phyloP scores from a whole-genome alignment of 2,797 vertebrate genomes.

The Avahi laniger region DNA sequence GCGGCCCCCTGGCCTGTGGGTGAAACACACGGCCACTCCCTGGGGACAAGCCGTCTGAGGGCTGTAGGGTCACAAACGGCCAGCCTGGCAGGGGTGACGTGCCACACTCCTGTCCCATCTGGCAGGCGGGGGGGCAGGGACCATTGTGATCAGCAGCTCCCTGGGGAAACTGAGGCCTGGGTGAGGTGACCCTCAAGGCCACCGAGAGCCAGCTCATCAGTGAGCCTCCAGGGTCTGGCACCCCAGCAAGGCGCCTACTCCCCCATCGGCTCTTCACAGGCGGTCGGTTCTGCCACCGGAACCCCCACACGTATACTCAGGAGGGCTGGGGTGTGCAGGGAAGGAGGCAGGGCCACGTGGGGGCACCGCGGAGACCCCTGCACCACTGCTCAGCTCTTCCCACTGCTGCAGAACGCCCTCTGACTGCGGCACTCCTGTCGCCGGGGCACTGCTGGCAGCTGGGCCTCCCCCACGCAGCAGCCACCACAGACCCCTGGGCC shows the following conservation, averaged over 20 bases:
- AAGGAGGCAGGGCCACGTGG: accelerated
- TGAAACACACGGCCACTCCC: accelerated
- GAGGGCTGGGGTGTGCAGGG: accelerated
- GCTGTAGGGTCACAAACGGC: background rate
- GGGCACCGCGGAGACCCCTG: no score
- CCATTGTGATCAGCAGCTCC: background rate
- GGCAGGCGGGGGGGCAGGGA: background rate
- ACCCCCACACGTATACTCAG: accelerated
- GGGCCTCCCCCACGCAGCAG: background rate
- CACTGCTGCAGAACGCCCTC: background rate
- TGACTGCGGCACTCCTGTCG: background rate
- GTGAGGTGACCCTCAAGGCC: background rate
- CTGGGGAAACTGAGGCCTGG: background rate
- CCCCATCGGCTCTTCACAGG: no score
- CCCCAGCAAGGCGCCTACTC: accelerated
- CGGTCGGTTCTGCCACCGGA: accelerated
- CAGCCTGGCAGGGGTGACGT: background rate
- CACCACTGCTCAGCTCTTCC: background rate
- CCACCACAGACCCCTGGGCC: accelerated
- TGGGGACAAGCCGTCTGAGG: accelerated
- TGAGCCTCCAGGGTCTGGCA: background rate
- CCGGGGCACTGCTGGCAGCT: no score
- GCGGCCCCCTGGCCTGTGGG: accelerated
- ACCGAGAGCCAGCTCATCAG: accelerated
- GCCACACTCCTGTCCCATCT: background rate